Percentiles rank a stretch among this genome's conserved stretches.
phyloP scores from a whole-genome alignment of 2,113 vertebrate genomes.

The Heteronetta atricapilla region DNA sequence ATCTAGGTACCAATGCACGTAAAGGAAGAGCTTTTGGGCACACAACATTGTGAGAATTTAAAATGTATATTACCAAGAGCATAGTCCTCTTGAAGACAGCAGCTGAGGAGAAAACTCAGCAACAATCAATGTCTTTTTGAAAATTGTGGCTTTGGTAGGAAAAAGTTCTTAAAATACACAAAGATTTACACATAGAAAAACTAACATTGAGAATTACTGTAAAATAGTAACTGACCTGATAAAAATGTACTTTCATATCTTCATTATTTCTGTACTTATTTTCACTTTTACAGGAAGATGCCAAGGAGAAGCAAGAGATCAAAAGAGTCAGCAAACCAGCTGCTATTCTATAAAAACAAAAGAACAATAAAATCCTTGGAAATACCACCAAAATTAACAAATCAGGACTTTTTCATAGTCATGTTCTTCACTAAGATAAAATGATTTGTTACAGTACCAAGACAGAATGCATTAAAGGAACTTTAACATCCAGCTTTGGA shows the following conservation, averaged over 20 bases:
- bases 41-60: neutral
- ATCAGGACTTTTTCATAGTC: neutral
- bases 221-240: conserved; percentile 82
- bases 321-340: conserved; percentile 84
- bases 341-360: conserved; percentile 75
- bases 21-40: neutral
- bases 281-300: conserved; percentile 67
- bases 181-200: neutral
- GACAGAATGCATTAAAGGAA: neutral
- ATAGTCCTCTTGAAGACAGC: neutral
- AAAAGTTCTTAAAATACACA: neutral
- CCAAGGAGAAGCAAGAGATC: conserved; percentile 76
- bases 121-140: neutral
- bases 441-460: neutral
- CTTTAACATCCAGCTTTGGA: neutral
- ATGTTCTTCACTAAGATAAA: neutral
- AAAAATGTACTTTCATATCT: conserved; percentile 76
- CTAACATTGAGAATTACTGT: neutral
- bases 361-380: neutral
- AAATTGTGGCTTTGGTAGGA: neutral
- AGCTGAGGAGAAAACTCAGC: neutral
- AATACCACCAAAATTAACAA: neutral
- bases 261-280: conserved; percentile 54
- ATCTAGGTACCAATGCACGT: neutral
- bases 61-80: neutral